Conservation (phyloP, 2,113 vertebrate genomes). For the Varanus salvator region DNA sequence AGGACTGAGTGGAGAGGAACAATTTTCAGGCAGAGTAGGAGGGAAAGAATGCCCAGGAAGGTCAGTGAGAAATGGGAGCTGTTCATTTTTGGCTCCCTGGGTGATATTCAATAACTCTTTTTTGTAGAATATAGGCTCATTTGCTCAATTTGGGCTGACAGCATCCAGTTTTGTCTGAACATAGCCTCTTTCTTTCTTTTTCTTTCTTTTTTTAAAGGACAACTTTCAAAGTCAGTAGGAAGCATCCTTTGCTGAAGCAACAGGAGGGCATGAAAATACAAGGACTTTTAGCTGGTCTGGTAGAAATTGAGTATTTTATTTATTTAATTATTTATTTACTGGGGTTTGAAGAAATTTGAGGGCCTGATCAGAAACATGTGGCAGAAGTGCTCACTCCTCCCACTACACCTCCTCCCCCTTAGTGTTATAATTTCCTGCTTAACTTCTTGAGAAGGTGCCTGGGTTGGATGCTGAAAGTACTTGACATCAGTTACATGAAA, state of each 20-base stretch:
- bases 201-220: constrained; percentile 52
- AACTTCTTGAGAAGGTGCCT: constrained; percentile 76
- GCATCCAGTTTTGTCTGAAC: constrained; percentile 80
- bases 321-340: neutral
- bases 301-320: constrained; percentile 78
- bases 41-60: constrained; percentile 74
- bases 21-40: constrained; percentile 49
- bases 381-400: constrained; percentile 80
- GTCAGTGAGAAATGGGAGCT: constrained; percentile 85
- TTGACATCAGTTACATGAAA: constrained; percentile 84
- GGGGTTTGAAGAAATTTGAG: constrained; percentile 55
- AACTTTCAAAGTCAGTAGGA: constrained; percentile 75
- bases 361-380: constrained; percentile 76
- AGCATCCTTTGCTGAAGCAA: constrained; percentile 83
- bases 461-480: constrained; percentile 73
- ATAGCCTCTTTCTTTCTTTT: constrained; percentile 63
- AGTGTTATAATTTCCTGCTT: constrained; percentile 85
- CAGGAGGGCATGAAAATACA: constrained; percentile 80
- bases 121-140: constrained; percentile 78
- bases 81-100: constrained; percentile 84
- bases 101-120: constrained; percentile 89
- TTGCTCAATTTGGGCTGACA: constrained; percentile 85
- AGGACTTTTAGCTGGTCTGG: constrained; percentile 77
- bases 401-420: constrained; percentile 79
- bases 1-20: constrained; percentile 70